Conservation (phyloP, 1,140 invertebrate species). For the Drosophila sproati region DNA sequence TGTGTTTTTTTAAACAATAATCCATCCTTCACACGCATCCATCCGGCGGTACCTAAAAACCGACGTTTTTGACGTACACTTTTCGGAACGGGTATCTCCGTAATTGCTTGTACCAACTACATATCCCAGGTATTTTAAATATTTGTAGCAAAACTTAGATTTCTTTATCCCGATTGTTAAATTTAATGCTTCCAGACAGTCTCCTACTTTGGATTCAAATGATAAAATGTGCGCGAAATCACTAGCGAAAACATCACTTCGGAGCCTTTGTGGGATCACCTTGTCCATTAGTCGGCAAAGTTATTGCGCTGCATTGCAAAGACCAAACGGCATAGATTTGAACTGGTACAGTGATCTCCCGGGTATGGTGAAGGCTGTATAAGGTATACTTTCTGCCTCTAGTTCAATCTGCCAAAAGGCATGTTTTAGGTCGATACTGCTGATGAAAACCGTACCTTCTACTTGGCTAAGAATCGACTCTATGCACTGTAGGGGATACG, state of each 20-base stretch:
- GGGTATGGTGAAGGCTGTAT: too few species aligned
- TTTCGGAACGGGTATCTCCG: background rate
- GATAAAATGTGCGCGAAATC: background rate
- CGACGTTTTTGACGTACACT: conserved; percentile 16
- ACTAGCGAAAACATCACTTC: background rate
- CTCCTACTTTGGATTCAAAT: background rate
- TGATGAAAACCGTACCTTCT: conserved; percentile 8
- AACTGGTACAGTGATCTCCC: too few species aligned
- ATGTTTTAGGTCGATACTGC: conserved; percentile 5
- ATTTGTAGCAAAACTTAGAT: background rate
- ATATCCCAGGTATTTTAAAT: background rate
- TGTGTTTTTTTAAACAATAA: too few species aligned
- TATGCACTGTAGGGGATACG: background rate
- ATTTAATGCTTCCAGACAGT: background rate
- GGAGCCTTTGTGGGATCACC: background rate
- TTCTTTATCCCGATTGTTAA: background rate
- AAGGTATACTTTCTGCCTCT: too few species aligned
- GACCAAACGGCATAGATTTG: too few species aligned
- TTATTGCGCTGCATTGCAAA: too few species aligned
- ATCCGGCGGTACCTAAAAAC: conserved; percentile 62
- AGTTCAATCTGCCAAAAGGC: background rate
- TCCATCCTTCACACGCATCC: conserved; percentile 21
- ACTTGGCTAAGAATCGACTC: background rate
- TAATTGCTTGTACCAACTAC: background rate
- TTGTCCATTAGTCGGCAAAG: too few species aligned